phyloP scores from a whole-genome alignment of 2,888 invertebrate species.

The Nephrotoma guestfalica region DNA sequence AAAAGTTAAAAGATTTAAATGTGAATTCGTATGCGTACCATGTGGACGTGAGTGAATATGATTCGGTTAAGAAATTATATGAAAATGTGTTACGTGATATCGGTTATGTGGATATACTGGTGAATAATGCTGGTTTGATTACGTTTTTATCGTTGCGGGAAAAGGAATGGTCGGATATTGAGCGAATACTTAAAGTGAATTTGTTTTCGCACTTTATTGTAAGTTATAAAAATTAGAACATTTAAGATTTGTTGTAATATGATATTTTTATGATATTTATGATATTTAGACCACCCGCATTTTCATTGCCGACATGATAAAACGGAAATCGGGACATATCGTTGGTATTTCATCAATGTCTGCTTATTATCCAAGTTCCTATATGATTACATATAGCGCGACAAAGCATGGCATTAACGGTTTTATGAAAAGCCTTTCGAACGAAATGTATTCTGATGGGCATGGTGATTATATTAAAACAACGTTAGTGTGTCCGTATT shows the following conservation, averaged over 20 bases:
- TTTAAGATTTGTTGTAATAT: background rate
- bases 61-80: constrained; percentile 6
- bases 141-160: constrained; percentile 28
- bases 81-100: constrained; percentile 13
- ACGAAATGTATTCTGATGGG: constrained; percentile 2
- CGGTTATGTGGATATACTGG: constrained; percentile 32
- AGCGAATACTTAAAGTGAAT: constrained; percentile 32
- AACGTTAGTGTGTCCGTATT: constrained; percentile 8
- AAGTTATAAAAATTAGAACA: constrained; percentile 10
- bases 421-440: constrained; percentile 5
- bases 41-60: constrained; percentile 9
- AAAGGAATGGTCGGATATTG: constrained; percentile 28
- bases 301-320: constrained; percentile 7
- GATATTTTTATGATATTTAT: background rate
- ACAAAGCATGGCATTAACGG: constrained; percentile 7
- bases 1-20: constrained; percentile 10
- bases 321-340: constrained; percentile 6
- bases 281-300: constrained; percentile 3
- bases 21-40: background rate
- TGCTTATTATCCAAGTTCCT: background rate
- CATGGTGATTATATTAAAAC: constrained; percentile 6
- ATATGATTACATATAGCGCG: constrained; percentile 1
- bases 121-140: constrained; percentile 35
- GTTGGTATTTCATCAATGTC: constrained; percentile 7
- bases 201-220: constrained; percentile 34